These are phyloP conservation scores for Drosophila littoralis DNA, from an alignment of 1,140 invertebrate genomes.

Conservation along the genomic window DNA sequence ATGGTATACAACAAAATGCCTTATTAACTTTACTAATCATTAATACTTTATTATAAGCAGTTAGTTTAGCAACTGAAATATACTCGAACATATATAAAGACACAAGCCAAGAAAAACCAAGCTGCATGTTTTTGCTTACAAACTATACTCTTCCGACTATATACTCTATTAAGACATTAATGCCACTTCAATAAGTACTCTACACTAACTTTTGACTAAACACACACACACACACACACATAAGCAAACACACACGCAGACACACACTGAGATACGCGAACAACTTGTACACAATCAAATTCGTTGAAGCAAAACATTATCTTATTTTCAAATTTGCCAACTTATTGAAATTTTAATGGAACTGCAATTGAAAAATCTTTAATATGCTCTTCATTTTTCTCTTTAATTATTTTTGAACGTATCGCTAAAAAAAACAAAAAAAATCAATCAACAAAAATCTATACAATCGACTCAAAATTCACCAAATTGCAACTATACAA, in stretches of 20 bases:
- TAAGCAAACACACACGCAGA: slow-evolving; percentile 41
- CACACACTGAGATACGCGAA: slow-evolving; percentile 26
- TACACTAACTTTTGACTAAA: slow-evolving; percentile 27
- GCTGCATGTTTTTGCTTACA: slow-evolving; percentile 72
- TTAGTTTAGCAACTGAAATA: slow-evolving; percentile 35
- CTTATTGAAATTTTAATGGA: slow-evolving; percentile 68
- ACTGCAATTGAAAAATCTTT: slow-evolving; percentile 76
- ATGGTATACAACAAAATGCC: slow-evolving; percentile 21
- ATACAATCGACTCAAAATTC: slow-evolving; percentile 49
- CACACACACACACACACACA: slow-evolving; percentile 27
- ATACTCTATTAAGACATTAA: slow-evolving; percentile 39
- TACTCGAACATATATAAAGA: slow-evolving; percentile 27
- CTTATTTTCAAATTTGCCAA: slow-evolving; percentile 67
- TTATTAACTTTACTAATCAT: slow-evolving; percentile 11
- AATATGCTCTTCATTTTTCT: slow-evolving; percentile 81
- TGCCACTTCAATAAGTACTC: slow-evolving; percentile 49
- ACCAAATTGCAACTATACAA: slow-evolving; percentile 53
- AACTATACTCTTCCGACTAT: slow-evolving; percentile 57
- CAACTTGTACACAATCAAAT: slow-evolving; percentile 50
- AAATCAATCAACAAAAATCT: slow-evolving; percentile 40
- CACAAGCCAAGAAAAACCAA: slow-evolving; percentile 35
- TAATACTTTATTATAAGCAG: slow-evolving; percentile 7
- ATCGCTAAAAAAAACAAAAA: slow-evolving; percentile 70
- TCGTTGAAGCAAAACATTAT: slow-evolving; percentile 55
- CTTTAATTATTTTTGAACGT: slow-evolving; percentile 81